Percentiles rank a stretch among this genome's conserved stretches.
These are phyloP conservation scores for Chionis minor DNA, from an alignment of 2,113 vertebrate species.

Conservation along the genomic window DNA sequence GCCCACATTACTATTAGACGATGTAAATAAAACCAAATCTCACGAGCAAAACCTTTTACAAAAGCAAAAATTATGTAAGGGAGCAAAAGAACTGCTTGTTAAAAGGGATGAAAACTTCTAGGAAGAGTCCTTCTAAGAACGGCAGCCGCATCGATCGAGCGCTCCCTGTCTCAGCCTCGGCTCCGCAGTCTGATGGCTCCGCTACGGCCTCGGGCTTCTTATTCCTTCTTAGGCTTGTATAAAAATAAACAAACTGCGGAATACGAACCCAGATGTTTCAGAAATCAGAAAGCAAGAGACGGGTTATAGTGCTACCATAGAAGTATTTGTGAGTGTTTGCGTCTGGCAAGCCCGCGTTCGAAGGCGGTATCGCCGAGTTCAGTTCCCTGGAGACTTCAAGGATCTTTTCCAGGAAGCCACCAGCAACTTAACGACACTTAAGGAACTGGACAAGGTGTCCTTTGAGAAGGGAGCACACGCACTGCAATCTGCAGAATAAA, in stretches of 20 bases:
- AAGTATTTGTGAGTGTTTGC: background rate
- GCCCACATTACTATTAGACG: background rate
- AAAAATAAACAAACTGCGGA: background rate
- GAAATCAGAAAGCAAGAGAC: background rate
- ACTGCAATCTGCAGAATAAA: background rate
- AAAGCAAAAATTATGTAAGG: background rate
- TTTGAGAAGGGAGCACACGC: background rate
- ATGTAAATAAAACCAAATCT: background rate
- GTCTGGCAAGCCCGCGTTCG: background rate
- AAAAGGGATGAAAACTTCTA: background rate
- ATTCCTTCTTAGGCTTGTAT: background rate
- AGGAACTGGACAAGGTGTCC: slow-evolving; percentile 46
- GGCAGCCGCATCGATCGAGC: background rate
- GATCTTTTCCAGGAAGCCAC: slow-evolving; percentile 31
- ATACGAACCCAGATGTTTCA: background rate
- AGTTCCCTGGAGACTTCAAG: background rate
- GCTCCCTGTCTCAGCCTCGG: background rate
- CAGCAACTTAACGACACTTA: background rate
- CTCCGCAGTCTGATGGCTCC: background rate
- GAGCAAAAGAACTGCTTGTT: background rate
- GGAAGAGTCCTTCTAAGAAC: slow-evolving; percentile 41
- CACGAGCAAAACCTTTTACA: background rate
- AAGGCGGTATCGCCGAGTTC: background rate
- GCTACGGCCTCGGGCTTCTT: background rate
- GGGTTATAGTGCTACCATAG: background rate